Conservation (phyloP, 2,888 invertebrate species). For the Sphaeridia pumilis region DNA sequence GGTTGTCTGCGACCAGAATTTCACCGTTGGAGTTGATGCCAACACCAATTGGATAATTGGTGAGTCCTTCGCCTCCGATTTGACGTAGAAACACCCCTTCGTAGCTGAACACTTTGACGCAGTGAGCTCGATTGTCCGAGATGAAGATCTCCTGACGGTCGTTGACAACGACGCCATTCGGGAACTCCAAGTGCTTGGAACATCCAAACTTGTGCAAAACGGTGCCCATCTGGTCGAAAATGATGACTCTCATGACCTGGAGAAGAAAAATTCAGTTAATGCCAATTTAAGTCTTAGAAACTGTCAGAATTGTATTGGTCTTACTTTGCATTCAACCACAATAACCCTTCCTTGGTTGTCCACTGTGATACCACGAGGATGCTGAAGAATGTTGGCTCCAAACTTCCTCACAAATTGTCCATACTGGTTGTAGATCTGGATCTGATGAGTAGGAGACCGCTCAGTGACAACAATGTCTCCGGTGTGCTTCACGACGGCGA, state of each 20-base stretch:
- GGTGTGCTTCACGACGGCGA: slow-evolving; percentile 95
- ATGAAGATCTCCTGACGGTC: slow-evolving; percentile 99
- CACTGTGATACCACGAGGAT: slow-evolving; percentile 96
- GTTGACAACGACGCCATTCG: slow-evolving; percentile 98
- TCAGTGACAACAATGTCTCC: slow-evolving; percentile 99
- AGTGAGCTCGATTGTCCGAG: slow-evolving; percentile 98
- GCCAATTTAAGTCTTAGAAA: no score
- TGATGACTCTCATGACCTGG: slow-evolving; percentile 87
- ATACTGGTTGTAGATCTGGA: slow-evolving; percentile 99
- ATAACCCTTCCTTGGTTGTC: slow-evolving; percentile 97
- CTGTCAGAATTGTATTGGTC: no score
- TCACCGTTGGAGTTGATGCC: slow-evolving; percentile 95
- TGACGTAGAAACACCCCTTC: slow-evolving; percentile 91
- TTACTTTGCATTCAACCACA: slow-evolving; percentile 95
- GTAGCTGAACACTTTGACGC: slow-evolving; percentile 98
- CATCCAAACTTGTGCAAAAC: slow-evolving; percentile 96
- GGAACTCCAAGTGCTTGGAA: slow-evolving; percentile 97
- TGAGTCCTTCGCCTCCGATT: slow-evolving; percentile 97
- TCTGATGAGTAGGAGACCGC: slow-evolving; percentile 95
- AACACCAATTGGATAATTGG: slow-evolving; percentile 98
- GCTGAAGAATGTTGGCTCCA: slow-evolving; percentile 96
- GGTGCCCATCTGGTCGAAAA: slow-evolving; percentile 95
- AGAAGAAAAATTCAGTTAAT: no score
- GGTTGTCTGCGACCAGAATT: slow-evolving; percentile 97
- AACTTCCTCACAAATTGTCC: slow-evolving; percentile 99